phyloP scores from a whole-genome alignment of 2,797 vertebrate species.

The Coregonus ussuriensis region DNA sequence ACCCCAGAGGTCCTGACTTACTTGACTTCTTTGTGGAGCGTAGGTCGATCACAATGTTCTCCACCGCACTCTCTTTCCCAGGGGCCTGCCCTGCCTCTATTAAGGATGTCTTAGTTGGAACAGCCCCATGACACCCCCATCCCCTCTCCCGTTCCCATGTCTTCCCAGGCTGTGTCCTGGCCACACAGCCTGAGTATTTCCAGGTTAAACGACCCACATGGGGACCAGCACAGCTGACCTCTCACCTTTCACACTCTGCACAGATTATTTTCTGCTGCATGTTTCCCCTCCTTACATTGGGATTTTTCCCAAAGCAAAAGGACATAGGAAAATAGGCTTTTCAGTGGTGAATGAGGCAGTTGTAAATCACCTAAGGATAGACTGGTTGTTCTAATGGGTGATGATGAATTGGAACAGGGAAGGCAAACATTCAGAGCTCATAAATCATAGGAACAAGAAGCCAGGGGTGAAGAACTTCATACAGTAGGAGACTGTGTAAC shows the following conservation, averaged over 20 bases:
- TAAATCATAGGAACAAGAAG: background rate
- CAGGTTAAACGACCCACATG: background rate
- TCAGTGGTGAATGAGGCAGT: background rate
- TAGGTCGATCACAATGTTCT: background rate
- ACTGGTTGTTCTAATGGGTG: background rate
- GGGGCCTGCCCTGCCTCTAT: background rate
- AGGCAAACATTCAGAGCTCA: background rate
- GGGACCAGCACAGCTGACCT: background rate
- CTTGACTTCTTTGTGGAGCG: background rate
- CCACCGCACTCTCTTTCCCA: background rate
- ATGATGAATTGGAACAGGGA: too few relatives aligned
- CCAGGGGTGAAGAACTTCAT: background rate
- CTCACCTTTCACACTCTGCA: background rate
- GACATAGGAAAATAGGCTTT: background rate
- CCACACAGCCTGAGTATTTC: background rate
- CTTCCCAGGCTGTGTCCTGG: background rate
- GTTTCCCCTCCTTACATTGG: background rate
- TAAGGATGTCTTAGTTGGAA: background rate
- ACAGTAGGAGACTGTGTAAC: background rate
- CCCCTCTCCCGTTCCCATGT: too few relatives aligned
- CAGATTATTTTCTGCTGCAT: background rate
- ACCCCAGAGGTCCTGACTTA: background rate
- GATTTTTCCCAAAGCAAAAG: background rate
- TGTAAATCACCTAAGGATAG: background rate
- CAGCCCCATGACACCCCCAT: background rate